These are phyloP conservation scores for Thamnaconus septentrionalis DNA, from an alignment of 2,113 vertebrate genomes.

Conservation along the genomic window DNA sequence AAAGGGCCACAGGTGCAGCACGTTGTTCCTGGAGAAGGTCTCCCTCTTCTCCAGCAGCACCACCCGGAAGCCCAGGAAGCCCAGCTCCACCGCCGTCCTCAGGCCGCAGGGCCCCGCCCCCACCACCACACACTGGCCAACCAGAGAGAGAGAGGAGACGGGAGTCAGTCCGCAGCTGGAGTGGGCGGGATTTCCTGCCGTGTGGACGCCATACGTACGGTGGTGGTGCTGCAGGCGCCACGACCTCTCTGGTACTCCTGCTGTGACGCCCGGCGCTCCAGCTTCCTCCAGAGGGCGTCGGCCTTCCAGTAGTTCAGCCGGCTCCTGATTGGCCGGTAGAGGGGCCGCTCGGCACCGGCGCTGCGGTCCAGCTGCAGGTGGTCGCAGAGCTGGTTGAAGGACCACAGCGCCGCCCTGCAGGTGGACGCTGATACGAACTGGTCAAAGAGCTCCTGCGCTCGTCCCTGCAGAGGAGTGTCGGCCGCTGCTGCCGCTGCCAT, in stretches of 20 bases:
- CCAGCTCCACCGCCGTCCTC: slow-evolving; percentile 91
- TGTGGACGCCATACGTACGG: slow-evolving; percentile 67
- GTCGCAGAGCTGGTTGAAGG: slow-evolving; percentile 90
- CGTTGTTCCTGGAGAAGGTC: slow-evolving; percentile 94
- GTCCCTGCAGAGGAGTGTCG: slow-evolving; percentile 66
- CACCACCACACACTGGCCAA: slow-evolving; percentile 90
- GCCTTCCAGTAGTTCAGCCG: slow-evolving; percentile 96
- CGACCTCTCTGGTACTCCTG: slow-evolving; percentile 85
- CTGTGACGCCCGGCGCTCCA: slow-evolving; percentile 89
- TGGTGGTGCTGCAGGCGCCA: slow-evolving; percentile 85
- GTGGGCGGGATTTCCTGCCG: too few relatives aligned
- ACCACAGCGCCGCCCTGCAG: slow-evolving; percentile 86
- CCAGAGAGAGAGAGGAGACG: slow-evolving; percentile 9
- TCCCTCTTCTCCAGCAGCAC: slow-evolving; percentile 95
- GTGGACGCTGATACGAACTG: slow-evolving; percentile 90
- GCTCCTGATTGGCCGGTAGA: slow-evolving; percentile 89
- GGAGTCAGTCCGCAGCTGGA: not conserved
- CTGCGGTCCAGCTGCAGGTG: slow-evolving; percentile 78
- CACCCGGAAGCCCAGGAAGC: slow-evolving; percentile 91
- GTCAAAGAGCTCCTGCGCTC: slow-evolving; percentile 88
- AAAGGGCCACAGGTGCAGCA: slow-evolving; percentile 96
- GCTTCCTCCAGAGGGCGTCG: slow-evolving; percentile 91
- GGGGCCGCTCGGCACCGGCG: slow-evolving; percentile 66
- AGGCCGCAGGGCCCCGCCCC: slow-evolving; percentile 96
- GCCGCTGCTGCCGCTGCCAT: too few relatives aligned